Evolutionary conservation across 2,888 invertebrate genomes (phyloP), one percentile per base, ranked within the genome.

Genomic region (Ophion costatus): DNA sequence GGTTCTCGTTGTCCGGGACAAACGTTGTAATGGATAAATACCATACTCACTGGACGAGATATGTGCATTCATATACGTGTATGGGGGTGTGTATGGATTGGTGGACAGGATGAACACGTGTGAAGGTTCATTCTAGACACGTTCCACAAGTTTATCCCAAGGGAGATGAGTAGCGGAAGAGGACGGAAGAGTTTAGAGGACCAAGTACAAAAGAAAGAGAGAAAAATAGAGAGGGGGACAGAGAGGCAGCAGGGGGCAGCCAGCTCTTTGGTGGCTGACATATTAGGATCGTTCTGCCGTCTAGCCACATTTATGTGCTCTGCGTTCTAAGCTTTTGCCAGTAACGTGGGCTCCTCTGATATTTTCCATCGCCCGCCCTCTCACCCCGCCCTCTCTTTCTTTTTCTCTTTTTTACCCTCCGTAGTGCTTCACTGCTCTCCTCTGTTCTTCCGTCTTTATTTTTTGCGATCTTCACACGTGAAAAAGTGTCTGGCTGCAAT

Each of bases 241-340:
- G 64, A 57, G n/a, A 45, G 66, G 7, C 14, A 24, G 29, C 5
- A 20, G 56, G 4, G 61, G 56, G 29, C 45, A 24, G 10, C 24
- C 6, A n/a, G 42, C 74, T 80, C 82, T 81, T 83, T 78, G 88
- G 89, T 80, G 67, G 29, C 90, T 92, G 92, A 92, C 92, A 92
- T 92, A 92, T 92, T 91, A 91, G 90, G 90, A 92, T 91, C 91
- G 90, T 92, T 91, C 89, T 89, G 89, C 86, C 89, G 90, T 91
- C 92, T 91, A 89, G 90, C 89, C 90, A 86, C 91, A 88, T 91
- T 91, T 90, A 91, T 91, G 91, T 89, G 89, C 89, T 88, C 84
- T 86, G 87, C 83, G 70, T 79, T 76, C 71, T 73, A 79, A 83
- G 88, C 89, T 89, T 89, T 85, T 87, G 82, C 84, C 85, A 87